Conservation (phyloP, 2,888 invertebrate genomes). For the Laspeyria flexula region DNA sequence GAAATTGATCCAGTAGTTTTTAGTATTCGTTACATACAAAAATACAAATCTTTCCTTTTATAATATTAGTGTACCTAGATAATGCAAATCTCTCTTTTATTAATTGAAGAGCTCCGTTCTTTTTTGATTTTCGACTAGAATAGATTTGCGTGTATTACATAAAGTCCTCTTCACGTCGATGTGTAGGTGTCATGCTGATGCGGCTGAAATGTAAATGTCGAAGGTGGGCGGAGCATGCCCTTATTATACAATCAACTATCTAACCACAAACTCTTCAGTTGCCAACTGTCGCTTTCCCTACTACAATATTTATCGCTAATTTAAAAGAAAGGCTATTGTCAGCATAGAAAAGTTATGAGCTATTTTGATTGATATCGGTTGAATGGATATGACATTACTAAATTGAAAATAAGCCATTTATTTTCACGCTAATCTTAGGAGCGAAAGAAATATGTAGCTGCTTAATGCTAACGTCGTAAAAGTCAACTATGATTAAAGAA, state of each 20-base stretch:
- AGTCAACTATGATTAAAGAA: conserved; percentile 1
- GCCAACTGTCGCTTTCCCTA: not conserved
- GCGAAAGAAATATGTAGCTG: not conserved
- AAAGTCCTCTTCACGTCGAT: not conserved
- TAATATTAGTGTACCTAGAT: too few species aligned
- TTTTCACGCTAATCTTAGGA: conserved; percentile 3
- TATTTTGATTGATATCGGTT: conserved; percentile 3
- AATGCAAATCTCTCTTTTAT: too few species aligned
- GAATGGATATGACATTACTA: conserved; percentile 3
- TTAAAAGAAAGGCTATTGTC: not conserved
- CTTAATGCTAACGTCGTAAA: not conserved
- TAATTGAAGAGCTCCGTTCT: too few species aligned
- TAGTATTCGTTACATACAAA: too few species aligned
- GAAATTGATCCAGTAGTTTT: too few species aligned
- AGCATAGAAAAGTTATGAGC: conserved; percentile 1
- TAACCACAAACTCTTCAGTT: not conserved
- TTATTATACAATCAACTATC: not conserved
- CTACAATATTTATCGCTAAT: not conserved
- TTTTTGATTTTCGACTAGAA: too few species aligned
- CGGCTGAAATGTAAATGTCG: too few species aligned
- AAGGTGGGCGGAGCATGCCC: not conserved
- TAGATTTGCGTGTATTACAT: too few species aligned
- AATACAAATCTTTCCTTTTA: too few species aligned
- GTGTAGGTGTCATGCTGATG: too few species aligned
- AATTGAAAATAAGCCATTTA: conserved; percentile 6